Evolutionary conservation across 2,113 vertebrate genomes (phyloP).

Genomic region (Bambusicola thoracicus): DNA sequence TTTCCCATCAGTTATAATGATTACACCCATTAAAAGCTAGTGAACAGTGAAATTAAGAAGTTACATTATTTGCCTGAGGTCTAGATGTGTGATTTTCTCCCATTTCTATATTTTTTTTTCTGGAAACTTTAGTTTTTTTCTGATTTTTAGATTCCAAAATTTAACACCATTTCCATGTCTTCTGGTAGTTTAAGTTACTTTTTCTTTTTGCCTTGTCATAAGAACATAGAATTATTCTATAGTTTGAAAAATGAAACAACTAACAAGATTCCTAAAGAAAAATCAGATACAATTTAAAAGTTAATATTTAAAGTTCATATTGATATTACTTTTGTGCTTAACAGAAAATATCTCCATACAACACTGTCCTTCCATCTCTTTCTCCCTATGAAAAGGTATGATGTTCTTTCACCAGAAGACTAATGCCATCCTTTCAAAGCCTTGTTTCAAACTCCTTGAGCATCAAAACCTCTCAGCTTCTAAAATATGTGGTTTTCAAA

Average conservation of each 20-base stretch:
- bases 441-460: background rate
- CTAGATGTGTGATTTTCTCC: background rate
- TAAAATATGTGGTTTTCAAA: background rate
- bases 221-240: background rate
- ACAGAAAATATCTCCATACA: background rate
- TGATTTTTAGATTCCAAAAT: background rate
- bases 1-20: background rate
- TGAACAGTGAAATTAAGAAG: accelerated
- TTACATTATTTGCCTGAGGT: background rate
- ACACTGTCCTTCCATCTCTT: background rate
- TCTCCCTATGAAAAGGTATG: background rate
- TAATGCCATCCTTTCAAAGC: background rate
- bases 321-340: background rate
- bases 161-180: background rate
- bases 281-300: background rate
- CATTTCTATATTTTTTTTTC: background rate
- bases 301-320: background rate
- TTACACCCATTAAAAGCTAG: background rate
- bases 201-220: background rate
- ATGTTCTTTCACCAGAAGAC: background rate
- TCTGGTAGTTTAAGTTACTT: background rate
- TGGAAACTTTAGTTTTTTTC: background rate
- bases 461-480: background rate
- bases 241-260: background rate
- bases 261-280: background rate